Evolutionary conservation across 2,113 vertebrate genomes (phyloP).

Genomic region (Lepus timidus): DNA sequence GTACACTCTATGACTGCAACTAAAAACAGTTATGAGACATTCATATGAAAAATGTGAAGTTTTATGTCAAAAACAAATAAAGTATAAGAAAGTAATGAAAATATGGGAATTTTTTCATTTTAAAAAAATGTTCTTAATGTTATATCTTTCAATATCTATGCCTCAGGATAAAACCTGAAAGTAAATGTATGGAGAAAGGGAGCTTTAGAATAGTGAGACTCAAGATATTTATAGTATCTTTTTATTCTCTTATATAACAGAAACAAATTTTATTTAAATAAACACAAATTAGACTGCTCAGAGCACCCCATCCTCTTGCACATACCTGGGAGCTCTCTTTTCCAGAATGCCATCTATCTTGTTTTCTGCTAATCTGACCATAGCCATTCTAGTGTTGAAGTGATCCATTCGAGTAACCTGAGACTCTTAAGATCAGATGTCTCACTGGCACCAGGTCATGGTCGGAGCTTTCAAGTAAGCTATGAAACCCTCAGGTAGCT

Average conservation of each 20-base stretch:
- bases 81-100: slow-evolving; percentile 17
- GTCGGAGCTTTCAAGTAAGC: neutral
- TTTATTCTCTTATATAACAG: slow-evolving; percentile 14
- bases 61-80: neutral
- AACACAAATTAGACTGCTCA: slow-evolving; percentile 19
- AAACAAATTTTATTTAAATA: slow-evolving; percentile 62
- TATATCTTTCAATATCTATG: slow-evolving; percentile 27
- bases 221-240: neutral
- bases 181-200: neutral
- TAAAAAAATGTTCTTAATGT: neutral
- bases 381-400: neutral
- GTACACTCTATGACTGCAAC: neutral
- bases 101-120: neutral
- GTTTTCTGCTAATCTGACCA: slow-evolving; percentile 26
- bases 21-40: slow-evolving; percentile 7
- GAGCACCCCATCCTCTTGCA: neutral
- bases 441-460: neutral
- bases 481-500: neutral
- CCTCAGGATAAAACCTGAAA: slow-evolving; percentile 49
- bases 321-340: neutral
- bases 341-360: slow-evolving; percentile 8
- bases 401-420: neutral
- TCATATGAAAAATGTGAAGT: neutral
- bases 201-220: neutral
- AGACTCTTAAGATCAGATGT: slow-evolving; percentile 62